Conservation (phyloP, 2,113 vertebrate genomes). For the Hystrix cristata region DNA sequence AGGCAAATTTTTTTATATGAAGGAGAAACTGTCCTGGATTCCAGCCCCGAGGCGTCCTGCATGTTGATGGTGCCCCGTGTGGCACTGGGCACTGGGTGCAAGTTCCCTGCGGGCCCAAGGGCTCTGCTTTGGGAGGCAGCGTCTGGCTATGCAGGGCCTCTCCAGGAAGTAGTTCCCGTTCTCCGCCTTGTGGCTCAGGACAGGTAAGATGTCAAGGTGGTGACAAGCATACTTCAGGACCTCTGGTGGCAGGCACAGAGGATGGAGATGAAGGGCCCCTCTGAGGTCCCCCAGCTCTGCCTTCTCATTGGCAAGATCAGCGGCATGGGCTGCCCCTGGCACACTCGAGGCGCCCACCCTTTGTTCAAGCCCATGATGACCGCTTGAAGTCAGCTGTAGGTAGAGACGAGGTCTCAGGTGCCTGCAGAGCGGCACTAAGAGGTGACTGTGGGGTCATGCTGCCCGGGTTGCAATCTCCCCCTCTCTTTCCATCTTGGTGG, state of each 20-base stretch:
- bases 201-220: not conserved
- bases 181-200: not conserved
- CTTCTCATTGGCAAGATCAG: fast-evolving
- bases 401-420: not conserved
- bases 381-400: not conserved
- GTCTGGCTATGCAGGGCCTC: fast-evolving
- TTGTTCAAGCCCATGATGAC: not conserved
- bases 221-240: not conserved
- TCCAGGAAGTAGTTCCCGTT: not conserved
- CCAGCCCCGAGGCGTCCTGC: not conserved
- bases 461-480: not conserved
- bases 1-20: not conserved
- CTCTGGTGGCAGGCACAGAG: not conserved
- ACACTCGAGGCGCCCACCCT: fast-evolving
- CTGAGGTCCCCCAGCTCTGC: not conserved
- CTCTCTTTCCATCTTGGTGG: not conserved
- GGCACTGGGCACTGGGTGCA: not conserved
- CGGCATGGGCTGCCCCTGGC: fast-evolving
- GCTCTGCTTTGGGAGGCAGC: not conserved
- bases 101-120: not conserved
- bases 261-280: not conserved
- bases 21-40: not conserved
- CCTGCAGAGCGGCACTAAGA: not conserved
- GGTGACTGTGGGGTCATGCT: not conserved
- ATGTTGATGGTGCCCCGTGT: too few species aligned